These are phyloP conservation scores for Rhizomys pruinosus DNA, from an alignment of 2,113 vertebrate genomes.

Conservation along the genomic window DNA sequence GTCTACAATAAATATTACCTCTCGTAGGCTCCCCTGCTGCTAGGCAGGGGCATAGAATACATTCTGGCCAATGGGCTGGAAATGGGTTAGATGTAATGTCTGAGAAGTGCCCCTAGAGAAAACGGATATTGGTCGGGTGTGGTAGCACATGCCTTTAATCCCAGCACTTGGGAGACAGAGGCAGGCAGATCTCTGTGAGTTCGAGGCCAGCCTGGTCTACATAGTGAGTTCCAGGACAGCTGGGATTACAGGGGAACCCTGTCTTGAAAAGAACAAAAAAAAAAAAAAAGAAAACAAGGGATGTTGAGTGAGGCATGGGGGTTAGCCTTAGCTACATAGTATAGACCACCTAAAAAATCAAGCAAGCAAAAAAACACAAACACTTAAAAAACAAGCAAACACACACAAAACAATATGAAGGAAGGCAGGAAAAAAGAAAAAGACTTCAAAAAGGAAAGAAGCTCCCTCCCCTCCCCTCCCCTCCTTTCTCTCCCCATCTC, in stretches of 20 bases:
- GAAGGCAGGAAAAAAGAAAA: neutral
- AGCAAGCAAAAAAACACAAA: too few relatives aligned
- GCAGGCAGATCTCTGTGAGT: too few relatives aligned
- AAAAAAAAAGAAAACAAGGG: too few relatives aligned
- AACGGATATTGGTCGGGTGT: too few relatives aligned
- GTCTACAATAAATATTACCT: neutral
- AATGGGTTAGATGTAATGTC: neutral
- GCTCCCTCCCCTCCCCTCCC: too few relatives aligned
- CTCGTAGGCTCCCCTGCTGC: neutral
- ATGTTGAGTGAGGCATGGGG: neutral
- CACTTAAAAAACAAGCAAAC: neutral
- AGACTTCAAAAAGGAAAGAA: neutral
- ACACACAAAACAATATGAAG: neutral
- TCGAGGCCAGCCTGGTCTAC: too few relatives aligned
- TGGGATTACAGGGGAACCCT: too few relatives aligned
- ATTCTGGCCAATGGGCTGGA: neutral
- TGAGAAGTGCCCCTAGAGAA: neutral
- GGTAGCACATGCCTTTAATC: too few relatives aligned
- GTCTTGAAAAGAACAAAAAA: too few relatives aligned
- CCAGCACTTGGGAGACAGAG: too few relatives aligned
- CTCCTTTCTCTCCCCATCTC: neutral
- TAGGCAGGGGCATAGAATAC: too few relatives aligned
- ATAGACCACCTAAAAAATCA: neutral
- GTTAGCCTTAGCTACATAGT: neutral
- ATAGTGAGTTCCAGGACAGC: too few relatives aligned